Percentiles rank a stretch among this genome's conserved stretches.
These are phyloP conservation scores for Coregonus clupeaformis DNA, from an alignment of 2,113 vertebrate genomes.

Conservation along the genomic window DNA sequence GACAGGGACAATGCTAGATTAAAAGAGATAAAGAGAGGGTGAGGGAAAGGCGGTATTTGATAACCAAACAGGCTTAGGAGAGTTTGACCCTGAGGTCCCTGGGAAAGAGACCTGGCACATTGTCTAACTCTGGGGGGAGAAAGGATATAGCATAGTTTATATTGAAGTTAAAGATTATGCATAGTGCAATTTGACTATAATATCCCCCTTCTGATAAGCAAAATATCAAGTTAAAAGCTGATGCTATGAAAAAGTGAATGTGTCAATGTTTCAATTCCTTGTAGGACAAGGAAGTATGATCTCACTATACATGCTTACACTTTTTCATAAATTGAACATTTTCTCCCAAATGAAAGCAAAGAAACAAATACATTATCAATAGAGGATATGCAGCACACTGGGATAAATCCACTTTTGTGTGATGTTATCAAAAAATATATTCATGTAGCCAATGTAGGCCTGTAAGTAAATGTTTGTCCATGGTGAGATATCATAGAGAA, in stretches of 20 bases:
- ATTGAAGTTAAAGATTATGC: not conserved
- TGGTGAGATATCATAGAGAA: conserved; percentile 68
- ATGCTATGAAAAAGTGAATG: no score
- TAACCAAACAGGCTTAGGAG: conserved; percentile 53
- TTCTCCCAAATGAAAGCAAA: no score
- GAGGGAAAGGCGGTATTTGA: conserved; percentile 47
- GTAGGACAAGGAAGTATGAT: no score
- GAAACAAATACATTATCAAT: not conserved
- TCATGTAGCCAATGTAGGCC: conserved; percentile 65
- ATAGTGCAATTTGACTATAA: not conserved
- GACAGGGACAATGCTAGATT: conserved; percentile 2
- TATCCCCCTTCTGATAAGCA: no score
- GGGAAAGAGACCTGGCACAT: not conserved
- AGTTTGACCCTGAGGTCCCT: conserved; percentile 45
- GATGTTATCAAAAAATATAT: conserved; percentile 70
- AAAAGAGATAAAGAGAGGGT: not conserved
- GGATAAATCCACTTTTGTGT: conserved; percentile 70
- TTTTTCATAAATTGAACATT: no score
- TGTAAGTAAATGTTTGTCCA: conserved; percentile 72
- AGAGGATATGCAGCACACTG: conserved; percentile 45
- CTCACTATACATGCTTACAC: no score
- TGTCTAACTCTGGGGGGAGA: not conserved
- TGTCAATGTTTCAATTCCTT: no score
- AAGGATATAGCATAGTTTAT: not conserved
- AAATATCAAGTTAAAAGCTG: no score